Conservation (phyloP, 2,888 invertebrate species). For the Pocota personata region DNA sequence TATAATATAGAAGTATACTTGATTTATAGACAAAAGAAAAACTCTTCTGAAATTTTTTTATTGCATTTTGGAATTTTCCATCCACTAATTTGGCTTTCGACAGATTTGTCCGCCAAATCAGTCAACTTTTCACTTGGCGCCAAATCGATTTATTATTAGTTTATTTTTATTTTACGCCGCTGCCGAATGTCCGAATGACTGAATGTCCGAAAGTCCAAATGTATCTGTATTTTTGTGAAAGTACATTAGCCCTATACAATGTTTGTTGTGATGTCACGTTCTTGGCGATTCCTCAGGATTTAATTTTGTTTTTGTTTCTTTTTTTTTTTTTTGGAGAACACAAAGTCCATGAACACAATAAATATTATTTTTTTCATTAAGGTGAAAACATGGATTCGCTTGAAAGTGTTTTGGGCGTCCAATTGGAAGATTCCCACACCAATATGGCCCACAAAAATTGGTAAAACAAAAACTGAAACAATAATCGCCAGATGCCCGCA, state of each 20-base stretch:
- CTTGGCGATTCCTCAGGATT: background rate
- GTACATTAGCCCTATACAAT: background rate
- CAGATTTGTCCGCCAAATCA: background rate
- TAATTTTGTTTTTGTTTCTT: too few species aligned
- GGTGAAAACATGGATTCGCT: background rate
- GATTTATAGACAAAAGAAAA: background rate
- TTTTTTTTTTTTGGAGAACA: background rate
- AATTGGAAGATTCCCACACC: conserved; percentile 16
- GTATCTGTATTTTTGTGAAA: background rate
- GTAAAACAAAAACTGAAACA: background rate
- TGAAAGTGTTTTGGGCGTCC: background rate
- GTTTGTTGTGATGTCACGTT: background rate
- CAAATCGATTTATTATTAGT: conserved; percentile 11
- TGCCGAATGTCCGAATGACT: background rate
- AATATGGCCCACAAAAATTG: background rate
- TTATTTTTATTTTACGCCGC: background rate
- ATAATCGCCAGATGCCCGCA: conserved; percentile 4
- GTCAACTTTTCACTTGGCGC: conserved; percentile 10
- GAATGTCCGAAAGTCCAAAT: background rate
- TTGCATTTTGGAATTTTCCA: background rate
- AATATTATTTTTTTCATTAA: conserved; percentile 11
- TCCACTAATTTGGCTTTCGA: background rate
- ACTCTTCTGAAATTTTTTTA: background rate
- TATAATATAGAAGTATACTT: background rate
- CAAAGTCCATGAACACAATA: background rate